A percentile compares a stretch with the other conserved stretches of the same genome.
Conservation (phyloP, 2,888 invertebrate genomes). For the Stenodema calcarata region DNA sequence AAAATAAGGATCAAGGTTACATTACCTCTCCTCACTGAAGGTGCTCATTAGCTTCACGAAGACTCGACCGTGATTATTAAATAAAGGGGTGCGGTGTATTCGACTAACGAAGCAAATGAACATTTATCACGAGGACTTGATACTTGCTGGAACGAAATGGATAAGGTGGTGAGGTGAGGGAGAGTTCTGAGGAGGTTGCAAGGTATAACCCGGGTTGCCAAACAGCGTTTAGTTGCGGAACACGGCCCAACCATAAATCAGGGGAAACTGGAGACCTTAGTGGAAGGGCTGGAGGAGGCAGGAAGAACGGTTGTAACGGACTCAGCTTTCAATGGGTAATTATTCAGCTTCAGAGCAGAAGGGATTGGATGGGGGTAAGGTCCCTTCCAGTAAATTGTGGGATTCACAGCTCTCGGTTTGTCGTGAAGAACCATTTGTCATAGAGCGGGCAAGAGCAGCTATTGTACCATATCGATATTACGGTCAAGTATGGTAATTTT, state of each 20-base stretch:
- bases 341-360: conserved; percentile 29
- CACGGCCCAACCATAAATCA: conserved; percentile 37
- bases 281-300: background rate
- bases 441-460: background rate
- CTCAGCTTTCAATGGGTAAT: conserved; percentile 45
- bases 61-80: conserved; percentile 13
- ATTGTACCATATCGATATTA: background rate
- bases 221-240: conserved; percentile 38
- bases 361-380: background rate
- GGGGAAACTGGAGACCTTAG: conserved; percentile 26
- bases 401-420: conserved; percentile 33
- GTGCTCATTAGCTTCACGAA: background rate
- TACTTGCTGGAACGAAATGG: background rate
- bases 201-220: conserved; percentile 31
- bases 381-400: conserved; percentile 34
- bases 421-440: conserved; percentile 13
- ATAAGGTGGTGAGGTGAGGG: background rate
- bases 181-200: background rate
- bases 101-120: conserved; percentile 40
- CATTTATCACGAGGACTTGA: conserved; percentile 40
- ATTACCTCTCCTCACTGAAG: background rate
- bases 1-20: background rate
- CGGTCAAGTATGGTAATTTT: too few relatives aligned
- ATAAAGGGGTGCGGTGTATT: background rate
- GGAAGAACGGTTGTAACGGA: conserved; percentile 42